Evolutionary conservation across 2,113 vertebrate genomes (phyloP).

Genomic region (Xiphophorus couchianus): DNA sequence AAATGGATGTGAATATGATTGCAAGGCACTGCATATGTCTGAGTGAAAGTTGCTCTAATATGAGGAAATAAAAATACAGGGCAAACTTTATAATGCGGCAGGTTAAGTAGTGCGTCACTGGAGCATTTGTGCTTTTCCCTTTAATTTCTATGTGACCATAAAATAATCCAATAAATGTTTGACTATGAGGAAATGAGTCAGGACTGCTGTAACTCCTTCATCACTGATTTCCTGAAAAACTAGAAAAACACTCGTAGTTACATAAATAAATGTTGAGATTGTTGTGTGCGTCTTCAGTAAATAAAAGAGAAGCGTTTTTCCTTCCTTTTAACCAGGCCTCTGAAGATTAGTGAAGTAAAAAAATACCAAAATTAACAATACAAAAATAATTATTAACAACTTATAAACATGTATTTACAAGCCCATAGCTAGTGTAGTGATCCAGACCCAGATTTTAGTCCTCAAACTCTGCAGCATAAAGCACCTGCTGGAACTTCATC

Average conservation of each 20-base stretch:
- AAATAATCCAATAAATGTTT: neutral
- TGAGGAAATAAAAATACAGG: neutral
- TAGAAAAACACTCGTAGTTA: too few species aligned
- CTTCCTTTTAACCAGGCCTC: neutral
- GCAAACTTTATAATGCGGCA: neutral
- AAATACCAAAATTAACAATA: neutral
- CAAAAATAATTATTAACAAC: conserved; percentile 5
- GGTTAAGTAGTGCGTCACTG: neutral
- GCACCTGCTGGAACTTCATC: conserved; percentile 71
- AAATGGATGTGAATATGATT: neutral
- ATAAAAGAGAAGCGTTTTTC: neutral
- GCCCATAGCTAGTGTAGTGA: neutral
- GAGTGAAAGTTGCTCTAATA: neutral
- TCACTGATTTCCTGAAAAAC: neutral
- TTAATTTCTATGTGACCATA: neutral
- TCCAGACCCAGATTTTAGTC: conserved; percentile 23
- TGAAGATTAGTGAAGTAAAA: neutral
- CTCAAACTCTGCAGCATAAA: conserved; percentile 70
- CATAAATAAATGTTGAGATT: neutral
- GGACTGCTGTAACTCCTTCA: neutral
- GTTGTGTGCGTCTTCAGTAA: neutral
- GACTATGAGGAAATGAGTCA: neutral
- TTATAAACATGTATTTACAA: conserved; percentile 14
- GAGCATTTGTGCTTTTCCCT: neutral
- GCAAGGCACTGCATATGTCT: neutral